phyloP scores from a whole-genome alignment of 2,888 invertebrate genomes.

The Tenthredo mesomela region DNA sequence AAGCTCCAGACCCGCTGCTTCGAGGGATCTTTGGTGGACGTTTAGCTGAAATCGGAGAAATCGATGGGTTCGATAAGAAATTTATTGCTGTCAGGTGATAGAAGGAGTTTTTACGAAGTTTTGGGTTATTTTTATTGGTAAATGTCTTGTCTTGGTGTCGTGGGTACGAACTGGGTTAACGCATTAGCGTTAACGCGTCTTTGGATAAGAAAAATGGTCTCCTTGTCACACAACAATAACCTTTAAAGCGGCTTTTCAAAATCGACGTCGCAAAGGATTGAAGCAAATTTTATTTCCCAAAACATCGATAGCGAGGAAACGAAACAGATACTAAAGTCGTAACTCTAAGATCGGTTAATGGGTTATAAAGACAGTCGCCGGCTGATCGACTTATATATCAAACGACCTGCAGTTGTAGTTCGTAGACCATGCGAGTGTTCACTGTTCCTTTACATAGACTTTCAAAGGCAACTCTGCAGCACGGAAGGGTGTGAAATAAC shows the following conservation, averaged over 20 bases:
- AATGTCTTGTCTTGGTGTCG: neutral
- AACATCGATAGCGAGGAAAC: conserved; percentile 28
- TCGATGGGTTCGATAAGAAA: neutral
- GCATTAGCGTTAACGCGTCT: neutral
- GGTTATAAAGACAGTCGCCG: conserved; percentile 19
- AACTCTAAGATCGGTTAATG: conserved; percentile 16
- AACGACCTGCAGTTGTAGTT: neutral
- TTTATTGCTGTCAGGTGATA: neutral
- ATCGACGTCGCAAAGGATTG: neutral
- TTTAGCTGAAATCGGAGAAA: conserved; percentile 70
- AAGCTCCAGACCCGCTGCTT: conserved; percentile 74
- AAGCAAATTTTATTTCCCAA: neutral
- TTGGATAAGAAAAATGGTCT: neutral
- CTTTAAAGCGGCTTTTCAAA: neutral
- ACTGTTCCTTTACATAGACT: neutral
- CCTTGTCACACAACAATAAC: conserved; percentile 19
- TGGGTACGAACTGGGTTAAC: neutral
- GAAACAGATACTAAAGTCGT: neutral
- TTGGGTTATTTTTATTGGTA: neutral
- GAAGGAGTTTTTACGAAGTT: neutral
- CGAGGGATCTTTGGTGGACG: conserved; percentile 75
- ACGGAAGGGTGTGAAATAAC: neutral
- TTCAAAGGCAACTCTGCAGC: neutral
- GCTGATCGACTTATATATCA: neutral
- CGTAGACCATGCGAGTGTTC: neutral